phyloP scores from a whole-genome alignment of 2,113 vertebrate species.

The Lathamus discolor region DNA sequence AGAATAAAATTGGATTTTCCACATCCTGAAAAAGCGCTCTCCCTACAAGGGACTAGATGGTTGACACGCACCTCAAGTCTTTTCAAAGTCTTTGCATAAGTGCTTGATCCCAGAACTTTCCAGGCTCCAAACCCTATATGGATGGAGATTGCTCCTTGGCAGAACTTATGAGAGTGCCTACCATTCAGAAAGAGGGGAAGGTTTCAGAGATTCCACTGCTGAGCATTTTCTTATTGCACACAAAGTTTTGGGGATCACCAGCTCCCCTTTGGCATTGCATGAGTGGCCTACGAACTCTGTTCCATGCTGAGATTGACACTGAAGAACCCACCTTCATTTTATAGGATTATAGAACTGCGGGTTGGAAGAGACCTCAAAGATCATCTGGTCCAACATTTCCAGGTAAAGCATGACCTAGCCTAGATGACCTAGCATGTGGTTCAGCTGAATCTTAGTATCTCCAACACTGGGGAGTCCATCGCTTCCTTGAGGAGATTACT shows the following conservation, averaged over 20 bases:
- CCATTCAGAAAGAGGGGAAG: neutral
- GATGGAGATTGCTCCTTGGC: neutral
- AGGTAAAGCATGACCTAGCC: neutral
- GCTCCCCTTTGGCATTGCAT: fast-evolving
- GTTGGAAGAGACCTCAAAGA: neutral
- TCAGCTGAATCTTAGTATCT: neutral
- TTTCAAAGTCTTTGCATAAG: neutral
- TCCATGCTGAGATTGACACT: fast-evolving
- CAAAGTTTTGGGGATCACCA: neutral
- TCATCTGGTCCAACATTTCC: neutral
- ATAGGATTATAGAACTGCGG: neutral
- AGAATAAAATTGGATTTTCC: neutral
- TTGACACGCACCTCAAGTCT: neutral
- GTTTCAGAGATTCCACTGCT: neutral
- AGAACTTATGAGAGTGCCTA: neutral
- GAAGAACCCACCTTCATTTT: neutral
- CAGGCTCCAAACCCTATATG: neutral
- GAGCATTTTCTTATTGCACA: neutral
- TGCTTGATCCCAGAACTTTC: neutral
- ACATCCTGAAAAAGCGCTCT: neutral
- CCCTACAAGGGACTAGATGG: neutral
- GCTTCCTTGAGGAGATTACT: neutral
- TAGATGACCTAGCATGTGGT: neutral
- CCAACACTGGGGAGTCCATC: neutral
- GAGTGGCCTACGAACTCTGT: neutral